Conservation (phyloP, 2,888 invertebrate genomes). For the Charanyca ferruginea region DNA sequence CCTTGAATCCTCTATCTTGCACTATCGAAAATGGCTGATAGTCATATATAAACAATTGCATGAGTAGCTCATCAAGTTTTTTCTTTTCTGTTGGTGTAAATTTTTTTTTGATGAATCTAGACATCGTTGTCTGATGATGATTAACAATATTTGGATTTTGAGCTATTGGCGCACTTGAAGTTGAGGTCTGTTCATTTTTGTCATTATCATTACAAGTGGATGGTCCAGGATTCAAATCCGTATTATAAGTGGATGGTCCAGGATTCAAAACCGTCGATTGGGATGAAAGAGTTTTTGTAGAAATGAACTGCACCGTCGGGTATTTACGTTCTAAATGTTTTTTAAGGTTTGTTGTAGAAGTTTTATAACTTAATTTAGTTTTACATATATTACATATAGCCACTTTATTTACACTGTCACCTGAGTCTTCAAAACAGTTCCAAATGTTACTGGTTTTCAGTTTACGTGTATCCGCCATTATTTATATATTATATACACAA, state of each 20-base stretch:
- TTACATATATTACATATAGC: slow-evolving; percentile 35
- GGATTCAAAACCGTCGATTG: slow-evolving; percentile 12
- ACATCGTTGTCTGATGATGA: slow-evolving; percentile 9
- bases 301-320: slow-evolving; percentile 30
- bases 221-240: slow-evolving; percentile 8
- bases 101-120: slow-evolving; percentile 13
- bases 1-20: too few relatives aligned
- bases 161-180: slow-evolving; percentile 9
- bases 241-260: too few relatives aligned
- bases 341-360: slow-evolving; percentile 31
- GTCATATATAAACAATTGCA: slow-evolving; percentile 4
- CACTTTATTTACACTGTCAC: slow-evolving; percentile 24
- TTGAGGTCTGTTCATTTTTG: slow-evolving; percentile 7
- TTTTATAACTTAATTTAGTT: slow-evolving; percentile 26
- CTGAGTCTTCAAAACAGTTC: too few relatives aligned
- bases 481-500: too few relatives aligned
- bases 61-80: slow-evolving; percentile 6
- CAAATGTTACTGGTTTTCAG: slow-evolving; percentile 28
- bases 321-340: slow-evolving; percentile 35
- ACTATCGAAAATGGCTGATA: not conserved
- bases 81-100: slow-evolving; percentile 11
- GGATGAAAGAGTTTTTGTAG: slow-evolving; percentile 17
- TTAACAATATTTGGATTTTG: slow-evolving; percentile 7
- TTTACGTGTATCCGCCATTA: too few relatives aligned
- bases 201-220: slow-evolving; percentile 10